These are phyloP conservation scores for Drosophila parabipectinata DNA, from an alignment of 1,140 invertebrate genomes.

Conservation along the genomic window DNA sequence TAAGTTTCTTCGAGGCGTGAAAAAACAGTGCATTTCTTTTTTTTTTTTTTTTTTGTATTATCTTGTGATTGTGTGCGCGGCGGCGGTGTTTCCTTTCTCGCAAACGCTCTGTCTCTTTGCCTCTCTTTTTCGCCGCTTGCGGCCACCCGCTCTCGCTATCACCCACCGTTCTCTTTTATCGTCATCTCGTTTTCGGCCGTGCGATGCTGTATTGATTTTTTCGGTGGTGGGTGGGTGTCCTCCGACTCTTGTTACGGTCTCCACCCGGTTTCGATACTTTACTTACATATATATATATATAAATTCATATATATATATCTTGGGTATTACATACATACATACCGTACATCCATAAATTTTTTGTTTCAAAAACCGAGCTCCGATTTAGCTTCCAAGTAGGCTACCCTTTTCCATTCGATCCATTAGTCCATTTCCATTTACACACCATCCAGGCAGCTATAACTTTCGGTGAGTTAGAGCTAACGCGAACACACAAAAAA, in stretches of 20 bases:
- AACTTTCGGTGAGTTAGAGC: slow-evolving; percentile 4
- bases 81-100: slow-evolving; percentile 3
- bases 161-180: too few species aligned
- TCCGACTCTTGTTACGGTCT: not conserved
- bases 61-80: slow-evolving; percentile 6
- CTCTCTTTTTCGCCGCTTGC: not conserved
- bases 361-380: not conserved
- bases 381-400: not conserved
- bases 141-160: not conserved
- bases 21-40: slow-evolving; percentile 31
- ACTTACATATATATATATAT: not conserved
- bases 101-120: not conserved
- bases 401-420: not conserved
- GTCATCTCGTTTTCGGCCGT: slow-evolving; percentile 29
- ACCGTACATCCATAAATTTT: not conserved
- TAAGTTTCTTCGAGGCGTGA: slow-evolving; percentile 23
- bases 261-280: not conserved
- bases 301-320: not conserved
- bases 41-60: slow-evolving; percentile 1
- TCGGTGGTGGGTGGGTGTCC: slow-evolving; percentile 31
- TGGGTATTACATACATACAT: not conserved
- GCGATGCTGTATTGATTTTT: slow-evolving; percentile 82
- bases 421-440: not conserved
- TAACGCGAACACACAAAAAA: not conserved
- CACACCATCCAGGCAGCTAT: not conserved